Evolutionary conservation across 35 echinoderm and acorn worm species (phyloP).

Genomic region (Heliocidaris erythrogramma): DNA sequence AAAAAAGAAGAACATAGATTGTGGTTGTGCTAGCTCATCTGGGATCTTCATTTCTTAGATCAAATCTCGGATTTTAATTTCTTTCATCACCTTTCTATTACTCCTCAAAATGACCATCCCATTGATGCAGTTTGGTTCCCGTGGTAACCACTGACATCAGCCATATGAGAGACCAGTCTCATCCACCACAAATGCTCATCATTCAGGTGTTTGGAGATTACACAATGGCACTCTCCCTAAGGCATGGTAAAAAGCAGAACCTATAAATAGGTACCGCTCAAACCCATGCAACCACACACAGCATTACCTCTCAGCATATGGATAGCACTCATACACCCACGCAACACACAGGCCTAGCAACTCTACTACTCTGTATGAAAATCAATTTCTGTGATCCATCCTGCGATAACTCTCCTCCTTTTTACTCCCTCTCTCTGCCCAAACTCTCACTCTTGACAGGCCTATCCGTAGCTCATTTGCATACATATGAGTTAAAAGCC

Average conservation of each 20-base stretch:
- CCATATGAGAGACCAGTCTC: neutral
- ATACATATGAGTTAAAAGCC: constrained; percentile 29
- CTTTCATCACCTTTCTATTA: neutral
- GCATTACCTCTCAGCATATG: neutral
- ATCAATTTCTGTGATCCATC: constrained; percentile 5
- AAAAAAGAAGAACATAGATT: neutral
- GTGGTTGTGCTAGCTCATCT: neutral
- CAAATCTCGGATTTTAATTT: neutral
- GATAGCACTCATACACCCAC: neutral
- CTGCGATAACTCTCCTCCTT: neutral
- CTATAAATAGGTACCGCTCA: constrained; percentile 22
- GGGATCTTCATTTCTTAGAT: neutral
- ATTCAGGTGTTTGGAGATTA: constrained; percentile 5
- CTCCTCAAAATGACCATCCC: neutral
- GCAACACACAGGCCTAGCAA: neutral
- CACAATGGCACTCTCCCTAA: neutral
- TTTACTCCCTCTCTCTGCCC: too few species aligned
- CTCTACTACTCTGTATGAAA: neutral
- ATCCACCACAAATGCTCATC: constrained; percentile 7
- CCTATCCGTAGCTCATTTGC: constrained; percentile 40
- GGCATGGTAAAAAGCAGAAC: neutral
- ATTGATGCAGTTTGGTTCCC: constrained; percentile 13
- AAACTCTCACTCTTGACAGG: neutral
- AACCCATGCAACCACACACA: neutral
- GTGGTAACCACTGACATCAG: constrained; percentile 45